These are phyloP conservation scores for Zygogramma bicolorata DNA, from an alignment of 2,888 invertebrate genomes.

Conservation along the genomic window DNA sequence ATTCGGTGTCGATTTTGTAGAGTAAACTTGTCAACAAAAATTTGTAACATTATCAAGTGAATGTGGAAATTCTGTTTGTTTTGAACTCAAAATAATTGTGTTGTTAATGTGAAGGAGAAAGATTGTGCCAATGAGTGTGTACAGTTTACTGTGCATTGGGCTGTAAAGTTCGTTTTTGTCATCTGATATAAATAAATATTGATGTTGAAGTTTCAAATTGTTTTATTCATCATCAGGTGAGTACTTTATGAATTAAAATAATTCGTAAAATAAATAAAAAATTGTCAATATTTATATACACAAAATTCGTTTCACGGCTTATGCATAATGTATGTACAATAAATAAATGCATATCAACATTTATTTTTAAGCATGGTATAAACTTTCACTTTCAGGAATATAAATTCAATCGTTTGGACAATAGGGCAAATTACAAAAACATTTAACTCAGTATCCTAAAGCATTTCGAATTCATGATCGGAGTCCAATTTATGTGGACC, in stretches of 20 bases:
- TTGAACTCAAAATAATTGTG: too few relatives aligned
- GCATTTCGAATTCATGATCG: constrained; percentile 85
- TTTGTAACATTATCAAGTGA: too few relatives aligned
- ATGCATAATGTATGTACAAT: constrained; percentile 32
- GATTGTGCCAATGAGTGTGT: constrained; percentile 19
- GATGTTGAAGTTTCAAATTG: constrained; percentile 31
- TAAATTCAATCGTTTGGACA: background rate
- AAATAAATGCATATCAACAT: constrained; percentile 37
- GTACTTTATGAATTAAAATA: constrained; percentile 24
- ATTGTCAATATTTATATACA: constrained; percentile 33
- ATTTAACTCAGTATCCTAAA: background rate
- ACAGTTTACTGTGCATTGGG: constrained; percentile 27
- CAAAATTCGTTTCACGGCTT: constrained; percentile 33
- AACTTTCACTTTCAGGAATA: background rate
- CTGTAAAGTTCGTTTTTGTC: constrained; percentile 47
- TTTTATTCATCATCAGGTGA: constrained; percentile 30
- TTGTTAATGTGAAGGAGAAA: too few relatives aligned
- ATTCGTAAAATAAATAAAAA: constrained; percentile 34
- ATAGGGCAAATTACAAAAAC: background rate
- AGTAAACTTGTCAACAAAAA: too few relatives aligned
- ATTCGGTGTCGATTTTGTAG: too few relatives aligned
- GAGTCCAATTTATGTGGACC: constrained; percentile 76
- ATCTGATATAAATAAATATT: constrained; percentile 66
- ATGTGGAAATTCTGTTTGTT: too few relatives aligned
- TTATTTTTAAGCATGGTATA: constrained; percentile 28